Base-by-base conservation (phyloP, 2,888 invertebrate genomes). In the Poecilus cupreus region DNA sequence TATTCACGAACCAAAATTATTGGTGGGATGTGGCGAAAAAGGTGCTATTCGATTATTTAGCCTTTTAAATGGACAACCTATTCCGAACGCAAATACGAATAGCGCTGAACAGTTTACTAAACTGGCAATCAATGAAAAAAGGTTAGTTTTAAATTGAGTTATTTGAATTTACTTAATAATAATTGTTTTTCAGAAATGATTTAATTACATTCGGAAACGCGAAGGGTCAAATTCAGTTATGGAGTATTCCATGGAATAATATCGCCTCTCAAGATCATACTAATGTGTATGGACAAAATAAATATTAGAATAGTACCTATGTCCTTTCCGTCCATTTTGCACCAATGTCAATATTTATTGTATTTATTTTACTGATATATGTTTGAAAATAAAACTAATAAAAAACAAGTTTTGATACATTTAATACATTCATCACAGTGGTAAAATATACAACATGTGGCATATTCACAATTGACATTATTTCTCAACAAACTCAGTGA, bases 201-300 rank as follows among this genome's bases (percentile, higher is more conserved):
- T 84, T 86, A 22, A 86, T 88, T 43, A 88, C 86, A 32, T 82
- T 87, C 70, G 89, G 88, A 20, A 86, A 85, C 72, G 83, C 84
- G 3, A 85, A 86, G 49, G 89, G 89, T n/a, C 83, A 85, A 64
- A 60, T 89, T 43, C 87, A 89, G 80, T 82, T 89, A 54, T 89
- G 89, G 89, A 86, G 83, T 57, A 85, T 89, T 70, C 88, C 88
- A 16, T 89, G 89, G 89, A 83, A 81, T 46, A 75, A 60, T 64
- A 81, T 81, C 11, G 75, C 75, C 10, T 6, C 72, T 32, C 57
- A 81, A 49, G 75, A 81, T 60, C 43, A 16, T 26, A 26, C 11
- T 3, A 81, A 81, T 46, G 60, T 81, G 5, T 72, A 80, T 24
- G 54, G 18, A 37, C 68, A 80, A n/a, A 49, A 22, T 24, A 20